Evolutionary conservation across 2,888 invertebrate genomes (phyloP).

Genomic region (Mylabris sibirica): DNA sequence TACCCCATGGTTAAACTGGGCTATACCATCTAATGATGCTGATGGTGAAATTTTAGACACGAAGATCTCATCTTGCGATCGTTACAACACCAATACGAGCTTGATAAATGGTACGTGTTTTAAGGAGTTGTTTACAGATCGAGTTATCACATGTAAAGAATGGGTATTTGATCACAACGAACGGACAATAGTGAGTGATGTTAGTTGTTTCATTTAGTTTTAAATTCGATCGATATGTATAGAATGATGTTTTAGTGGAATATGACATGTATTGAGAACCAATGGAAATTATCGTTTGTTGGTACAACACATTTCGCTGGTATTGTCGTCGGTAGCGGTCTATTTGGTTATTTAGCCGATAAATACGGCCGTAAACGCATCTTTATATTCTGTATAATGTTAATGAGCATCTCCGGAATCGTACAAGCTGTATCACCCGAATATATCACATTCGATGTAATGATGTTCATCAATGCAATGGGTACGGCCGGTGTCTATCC

Average conservation of each 20-base stretch:
- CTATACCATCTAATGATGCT: slow-evolving; percentile 59
- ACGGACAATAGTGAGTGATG: slow-evolving; percentile 67
- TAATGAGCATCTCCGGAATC: slow-evolving; percentile 68
- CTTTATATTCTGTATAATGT: slow-evolving; percentile 66
- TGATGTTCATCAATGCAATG: slow-evolving; percentile 67
- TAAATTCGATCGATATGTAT: too few species aligned
- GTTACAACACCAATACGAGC: slow-evolving; percentile 49
- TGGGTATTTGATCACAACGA: slow-evolving; percentile 66
- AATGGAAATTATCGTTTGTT: slow-evolving; percentile 69
- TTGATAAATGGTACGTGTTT: slow-evolving; percentile 52
- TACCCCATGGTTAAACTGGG: slow-evolving; percentile 62
- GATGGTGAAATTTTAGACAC: slow-evolving; percentile 47
- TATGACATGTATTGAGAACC: slow-evolving; percentile 68
- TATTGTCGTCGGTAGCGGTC: slow-evolving; percentile 67
- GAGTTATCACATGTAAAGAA: slow-evolving; percentile 59
- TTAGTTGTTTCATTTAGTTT: slow-evolving; percentile 43
- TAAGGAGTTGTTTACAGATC: slow-evolving; percentile 56
- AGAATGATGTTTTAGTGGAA: slow-evolving; percentile 63
- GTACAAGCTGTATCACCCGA: slow-evolving; percentile 65
- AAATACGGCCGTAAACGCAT: slow-evolving; percentile 69
- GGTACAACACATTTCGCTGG: slow-evolving; percentile 72
- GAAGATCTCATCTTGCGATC: slow-evolving; percentile 54
- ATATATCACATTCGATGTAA: slow-evolving; percentile 64
- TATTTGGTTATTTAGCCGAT: slow-evolving; percentile 69
- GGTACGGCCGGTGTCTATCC: slow-evolving; percentile 71